Evolutionary conservation across 2,888 invertebrate species (phyloP).

Genomic region (Drosophila kuntzei): DNA sequence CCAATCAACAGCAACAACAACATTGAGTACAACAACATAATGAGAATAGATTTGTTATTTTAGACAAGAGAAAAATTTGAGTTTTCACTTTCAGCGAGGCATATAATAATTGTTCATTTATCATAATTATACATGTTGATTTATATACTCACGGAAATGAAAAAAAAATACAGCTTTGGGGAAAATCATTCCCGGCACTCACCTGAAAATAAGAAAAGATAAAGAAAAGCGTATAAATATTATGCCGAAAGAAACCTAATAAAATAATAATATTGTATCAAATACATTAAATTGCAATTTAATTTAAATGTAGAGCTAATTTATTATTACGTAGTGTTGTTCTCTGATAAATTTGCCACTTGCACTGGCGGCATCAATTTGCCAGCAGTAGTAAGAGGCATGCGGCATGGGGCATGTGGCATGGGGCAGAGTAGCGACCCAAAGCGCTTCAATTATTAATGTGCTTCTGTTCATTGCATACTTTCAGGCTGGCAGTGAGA

Average conservation of each 20-base stretch:
- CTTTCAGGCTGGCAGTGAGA: constrained; percentile 73
- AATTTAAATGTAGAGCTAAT: constrained; percentile 49
- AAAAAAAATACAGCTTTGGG: background rate
- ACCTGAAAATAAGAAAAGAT: constrained; percentile 55
- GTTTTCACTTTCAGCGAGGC: constrained; percentile 52
- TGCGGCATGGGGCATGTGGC: background rate
- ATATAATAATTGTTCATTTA: constrained; percentile 57
- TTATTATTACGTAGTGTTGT: constrained; percentile 31
- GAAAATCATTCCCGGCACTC: constrained; percentile 42
- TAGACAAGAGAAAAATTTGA: constrained; percentile 52
- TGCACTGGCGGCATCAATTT: constrained; percentile 69
- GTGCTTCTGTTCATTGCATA: constrained; percentile 76
- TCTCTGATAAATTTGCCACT: constrained; percentile 65
- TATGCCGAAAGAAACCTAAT: background rate
- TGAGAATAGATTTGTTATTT: constrained; percentile 74
- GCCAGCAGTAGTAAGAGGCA: constrained; percentile 18
- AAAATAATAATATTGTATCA: constrained; percentile 24
- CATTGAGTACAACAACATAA: constrained; percentile 52
- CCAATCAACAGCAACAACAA: constrained; percentile 45
- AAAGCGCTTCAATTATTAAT: constrained; percentile 74
- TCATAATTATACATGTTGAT: constrained; percentile 71
- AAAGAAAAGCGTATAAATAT: constrained; percentile 27
- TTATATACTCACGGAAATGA: constrained; percentile 57
- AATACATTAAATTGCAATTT: constrained; percentile 49
- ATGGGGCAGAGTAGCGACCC: constrained; percentile 35